Evolutionary conservation across 2,113 vertebrate species (phyloP), one percentile per base, ranked within the genome.

Genomic region (Polypterus bichir): DNA sequence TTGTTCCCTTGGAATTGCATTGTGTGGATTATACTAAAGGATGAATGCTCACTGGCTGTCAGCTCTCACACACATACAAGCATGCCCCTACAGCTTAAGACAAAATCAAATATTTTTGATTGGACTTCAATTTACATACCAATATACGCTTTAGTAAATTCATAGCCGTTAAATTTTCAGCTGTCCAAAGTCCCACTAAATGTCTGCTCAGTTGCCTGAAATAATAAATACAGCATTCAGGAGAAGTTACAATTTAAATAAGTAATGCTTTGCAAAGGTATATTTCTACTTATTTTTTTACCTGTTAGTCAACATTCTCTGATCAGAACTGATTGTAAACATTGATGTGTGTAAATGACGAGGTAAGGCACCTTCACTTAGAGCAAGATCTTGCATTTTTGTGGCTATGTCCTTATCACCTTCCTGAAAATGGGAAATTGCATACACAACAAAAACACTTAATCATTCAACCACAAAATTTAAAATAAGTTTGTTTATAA

Each of bases 241-340:
- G 76, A 76, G 73, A 71, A 66, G 68, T 75, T 73, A 71, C 71
- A 69, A 70, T 70, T 73, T 73, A 27, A 27, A 27, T 27, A 1
- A 27, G 27, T 27, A 27, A 27, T 27, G 59, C 68, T 75, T 73
- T 72, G 71, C 71, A 72, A 76, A 59, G 76, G 72, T 58, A 75
- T 67, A 4, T 11, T 44, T 9, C 57, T 49, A 55, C 44, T 46
- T 62, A n/a, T 9, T 10, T 6, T 78, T 78, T 72, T 72, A 93
- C 96, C 96, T 96, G 84, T 99, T 94, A 54, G 96, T 98, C 53
- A 97, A 92, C 93, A 98, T 97, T 79, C 95, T 91, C 76, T 98
- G 94, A 86, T 99, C 96, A 65, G 85, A 46, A 72, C 96, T 99
- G 83, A 94, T 76, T 73, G 95, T 99, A 86, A 99, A 99, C 88